phyloP scores from a whole-genome alignment of 1,140 invertebrate genomes.

The Zaprionus camerounensis region DNA sequence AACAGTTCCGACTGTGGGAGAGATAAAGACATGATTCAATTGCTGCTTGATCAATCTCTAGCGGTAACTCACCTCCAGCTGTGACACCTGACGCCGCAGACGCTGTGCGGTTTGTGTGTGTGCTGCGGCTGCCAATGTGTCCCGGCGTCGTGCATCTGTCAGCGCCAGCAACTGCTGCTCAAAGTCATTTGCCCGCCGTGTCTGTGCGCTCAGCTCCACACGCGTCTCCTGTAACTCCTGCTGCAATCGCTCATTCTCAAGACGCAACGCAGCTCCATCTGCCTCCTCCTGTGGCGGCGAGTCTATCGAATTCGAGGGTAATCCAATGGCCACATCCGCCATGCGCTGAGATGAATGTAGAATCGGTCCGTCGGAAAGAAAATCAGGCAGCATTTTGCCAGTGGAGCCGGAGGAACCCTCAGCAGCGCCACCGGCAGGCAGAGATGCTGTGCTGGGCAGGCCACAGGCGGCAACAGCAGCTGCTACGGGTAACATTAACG shows the following conservation, averaged over 20 bases:
- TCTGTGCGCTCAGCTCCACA: constrained; percentile 85
- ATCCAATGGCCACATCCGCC: constrained; percentile 84
- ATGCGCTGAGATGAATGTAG: constrained; percentile 84
- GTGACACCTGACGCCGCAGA: constrained; percentile 86
- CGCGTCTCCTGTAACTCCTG: constrained; percentile 86
- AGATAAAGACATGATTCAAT: background rate
- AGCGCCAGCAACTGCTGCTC: constrained; percentile 86
- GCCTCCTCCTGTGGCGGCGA: constrained; percentile 69
- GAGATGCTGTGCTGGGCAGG: constrained; percentile 34
- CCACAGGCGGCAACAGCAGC: constrained; percentile 24
- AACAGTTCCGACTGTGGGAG: constrained; percentile 76
- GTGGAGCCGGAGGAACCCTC: constrained; percentile 46
- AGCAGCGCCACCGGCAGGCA: constrained; percentile 26
- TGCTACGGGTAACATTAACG: constrained; percentile 24
- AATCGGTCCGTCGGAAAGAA: constrained; percentile 90
- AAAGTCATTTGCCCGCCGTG: constrained; percentile 85
- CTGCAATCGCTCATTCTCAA: constrained; percentile 87
- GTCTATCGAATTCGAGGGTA: constrained; percentile 75
- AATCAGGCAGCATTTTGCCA: constrained; percentile 88
- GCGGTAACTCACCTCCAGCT: constrained; percentile 85
- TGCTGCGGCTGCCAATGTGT: constrained; percentile 75
- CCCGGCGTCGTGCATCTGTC: constrained; percentile 78
- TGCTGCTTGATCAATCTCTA: background rate
- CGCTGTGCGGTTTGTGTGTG: constrained; percentile 86
- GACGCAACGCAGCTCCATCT: constrained; percentile 58